Evolutionary conservation across 2,797 vertebrate genomes (phyloP).

Genomic region (Pseudotriccus pelzelni): DNA sequence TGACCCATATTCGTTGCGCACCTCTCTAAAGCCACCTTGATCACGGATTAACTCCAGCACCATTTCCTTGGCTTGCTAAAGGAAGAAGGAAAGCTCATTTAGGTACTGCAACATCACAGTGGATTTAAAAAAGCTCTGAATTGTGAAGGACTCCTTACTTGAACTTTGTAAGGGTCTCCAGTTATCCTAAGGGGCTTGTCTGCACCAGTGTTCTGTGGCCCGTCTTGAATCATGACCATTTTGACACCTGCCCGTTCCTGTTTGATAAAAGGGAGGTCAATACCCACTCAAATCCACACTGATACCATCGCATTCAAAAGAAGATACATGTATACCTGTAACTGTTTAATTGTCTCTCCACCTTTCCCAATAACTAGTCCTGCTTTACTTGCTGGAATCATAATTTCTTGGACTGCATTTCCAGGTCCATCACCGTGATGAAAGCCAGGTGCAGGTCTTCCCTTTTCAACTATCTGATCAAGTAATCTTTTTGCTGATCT

Average conservation of each 20-base stretch:
- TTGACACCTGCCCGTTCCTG: constrained; percentile 97
- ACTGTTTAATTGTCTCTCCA: constrained; percentile 97
- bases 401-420: constrained; percentile 96
- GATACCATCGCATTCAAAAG: not conserved
- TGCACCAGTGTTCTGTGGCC: constrained; percentile 96
- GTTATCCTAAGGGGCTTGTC: constrained; percentile 98
- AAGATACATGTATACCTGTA: constrained; percentile 82
- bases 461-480: constrained; percentile 96
- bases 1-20: constrained; percentile 96
- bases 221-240: constrained; percentile 99
- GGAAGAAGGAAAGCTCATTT: not conserved
- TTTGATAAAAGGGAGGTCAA: constrained; percentile 9
- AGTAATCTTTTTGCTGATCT: constrained; percentile 93
- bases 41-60: constrained; percentile 99
- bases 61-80: constrained; percentile 99
- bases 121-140: not conserved
- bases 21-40: constrained; percentile 95
- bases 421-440: constrained; percentile 94
- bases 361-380: constrained; percentile 98
- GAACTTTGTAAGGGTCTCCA: constrained; percentile 99
- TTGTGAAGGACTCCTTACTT: constrained; percentile 76
- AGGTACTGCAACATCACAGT: not conserved
- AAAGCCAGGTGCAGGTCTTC: constrained; percentile 92
- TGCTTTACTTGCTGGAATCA: constrained; percentile 97
- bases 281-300: not conserved